Evolutionary conservation across 2,888 invertebrate species (phyloP).

Genomic region (Gastracanthus pulcherrimus): DNA sequence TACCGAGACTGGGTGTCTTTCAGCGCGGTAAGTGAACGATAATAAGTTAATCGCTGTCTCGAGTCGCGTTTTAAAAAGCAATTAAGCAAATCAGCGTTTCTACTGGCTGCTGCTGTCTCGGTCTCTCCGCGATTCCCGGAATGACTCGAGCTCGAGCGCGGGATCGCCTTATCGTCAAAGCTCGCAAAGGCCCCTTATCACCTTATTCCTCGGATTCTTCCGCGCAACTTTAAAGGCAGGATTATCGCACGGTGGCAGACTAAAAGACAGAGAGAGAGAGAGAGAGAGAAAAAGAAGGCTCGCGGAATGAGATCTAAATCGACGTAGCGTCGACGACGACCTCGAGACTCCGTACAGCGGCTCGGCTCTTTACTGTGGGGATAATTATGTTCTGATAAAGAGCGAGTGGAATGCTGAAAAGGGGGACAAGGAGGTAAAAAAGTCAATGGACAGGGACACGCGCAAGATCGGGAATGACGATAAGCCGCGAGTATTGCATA

Average conservation of each 20-base stretch:
- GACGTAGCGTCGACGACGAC: too few species aligned
- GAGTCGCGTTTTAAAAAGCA: slow-evolving; percentile 43
- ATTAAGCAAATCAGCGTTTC: slow-evolving; percentile 50
- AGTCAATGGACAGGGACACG: too few species aligned
- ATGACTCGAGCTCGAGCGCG: slow-evolving; percentile 10
- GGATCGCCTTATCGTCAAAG: slow-evolving; percentile 53
- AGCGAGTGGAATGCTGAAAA: too few species aligned
- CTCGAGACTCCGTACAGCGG: too few species aligned
- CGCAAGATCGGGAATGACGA: too few species aligned
- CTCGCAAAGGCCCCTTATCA: slow-evolving; percentile 46
- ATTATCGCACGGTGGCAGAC: slow-evolving; percentile 61
- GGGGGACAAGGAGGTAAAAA: too few species aligned
- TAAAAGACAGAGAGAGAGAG: background rate
- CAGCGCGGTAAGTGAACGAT: background rate
- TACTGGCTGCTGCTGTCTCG: background rate
- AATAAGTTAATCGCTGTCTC: slow-evolving; percentile 34
- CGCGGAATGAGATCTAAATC: slow-evolving; percentile 60
- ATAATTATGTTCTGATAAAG: too few species aligned
- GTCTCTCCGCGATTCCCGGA: slow-evolving; percentile 9
- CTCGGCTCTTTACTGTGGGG: too few species aligned
- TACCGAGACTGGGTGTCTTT: background rate
- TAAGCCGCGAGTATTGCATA: too few species aligned
- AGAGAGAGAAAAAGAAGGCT: slow-evolving; percentile 49
- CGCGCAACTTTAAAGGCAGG: slow-evolving; percentile 61
- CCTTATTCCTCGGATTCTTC: slow-evolving; percentile 52